Evolutionary conservation across 2,888 invertebrate genomes (phyloP), one percentile per base, ranked within the genome.

Genomic region (Tanaodytes sp.): DNA sequence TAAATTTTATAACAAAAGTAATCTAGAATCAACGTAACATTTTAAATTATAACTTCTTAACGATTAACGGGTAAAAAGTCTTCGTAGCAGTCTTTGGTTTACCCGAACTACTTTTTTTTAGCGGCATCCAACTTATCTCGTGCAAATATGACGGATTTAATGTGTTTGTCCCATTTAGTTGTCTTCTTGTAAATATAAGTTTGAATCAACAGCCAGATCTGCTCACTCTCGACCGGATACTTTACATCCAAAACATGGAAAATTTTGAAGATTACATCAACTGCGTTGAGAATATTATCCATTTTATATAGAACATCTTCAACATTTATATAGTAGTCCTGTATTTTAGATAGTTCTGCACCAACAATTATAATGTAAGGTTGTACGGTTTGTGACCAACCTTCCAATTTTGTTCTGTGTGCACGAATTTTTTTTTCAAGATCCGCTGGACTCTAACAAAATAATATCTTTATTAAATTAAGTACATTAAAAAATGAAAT

Each of bases 331-430:
- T 54, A 66, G 39, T 54, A 42, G 20, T 11, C 23, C 2, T 54
- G 15, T 14, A 59, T 66, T 19, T 37, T 1, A 1, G 12, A 1
- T 16, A 59, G 14, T 37, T 39, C 3, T 4, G 59, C 40, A 2
- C 59, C 59, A 5, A 58, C 48, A 12, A 66, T 37, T 5, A 59
- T 59, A 9, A 66, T 58, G 16, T 66, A 66, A 6, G 66, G 66
- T 45, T 66, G 66, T 2, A 52, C 39, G 31, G 37, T 15, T 31
- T 62, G 62, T 15, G 19, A 18, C 1, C 12, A 36, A 16, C 2
- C 23, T 20, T 27, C 0, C 15, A 45, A 36, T 18, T 43, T 51
- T 0, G 43, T 12, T 49, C n/a, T n/a, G 11, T 23, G 36, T 1
- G 12, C 8, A 19, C 31, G 31, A 15, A 59, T 49, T 23, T 42